Evolutionary conservation across 2,797 vertebrate species (phyloP), one percentile per base, ranked within the genome.

Genomic region (Mormyrus hasselquistii): DNA sequence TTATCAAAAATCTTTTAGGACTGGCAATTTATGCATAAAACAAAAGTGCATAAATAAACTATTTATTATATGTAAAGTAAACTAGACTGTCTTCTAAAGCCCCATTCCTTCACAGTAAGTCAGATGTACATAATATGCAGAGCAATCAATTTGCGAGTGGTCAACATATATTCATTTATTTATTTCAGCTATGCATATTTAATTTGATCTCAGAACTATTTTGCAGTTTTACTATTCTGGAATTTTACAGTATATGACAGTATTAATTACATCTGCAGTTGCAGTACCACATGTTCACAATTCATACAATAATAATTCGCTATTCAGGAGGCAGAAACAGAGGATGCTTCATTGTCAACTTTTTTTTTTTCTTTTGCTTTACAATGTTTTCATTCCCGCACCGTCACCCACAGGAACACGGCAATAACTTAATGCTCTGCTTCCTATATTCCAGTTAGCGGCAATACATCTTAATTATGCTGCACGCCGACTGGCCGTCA

Each of bases 261-360:
- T 47, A 25, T 55, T 29, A 82, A 34, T 82, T 83, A 83, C 8
- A 53, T 82, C 92, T 93, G 87, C 91, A 93, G 91, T 92, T 88
- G 89, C 95, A 95, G 95, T 97, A 97, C 96, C 96, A 95, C 94
- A 93, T 92, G 92, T 94, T 91, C 90, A 73, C 90, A 89, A 93
- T 91, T 93, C 90, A 91, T 59, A 90, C 91, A 91, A 91, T 44
- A 90, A 89, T 92, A 82, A 88, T 38, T 50, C 25, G 49, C 52
- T 88, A 86, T 57, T 4, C 55, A 57, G 22, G 65, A 29, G 47
- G 59, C 87, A 69, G 79, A 83, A 65, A 53, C 49, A 47, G 19
- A 47, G 16, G n/a, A 29, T 83, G 49, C 59, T 34, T 59, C 83
- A 55, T 87, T 49, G 12, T 55, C 25, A 53, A 2, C 4, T 25